These are phyloP conservation scores for Crocuta crocuta DNA, from an alignment of 2,113 vertebrate species.

Conservation along the genomic window DNA sequence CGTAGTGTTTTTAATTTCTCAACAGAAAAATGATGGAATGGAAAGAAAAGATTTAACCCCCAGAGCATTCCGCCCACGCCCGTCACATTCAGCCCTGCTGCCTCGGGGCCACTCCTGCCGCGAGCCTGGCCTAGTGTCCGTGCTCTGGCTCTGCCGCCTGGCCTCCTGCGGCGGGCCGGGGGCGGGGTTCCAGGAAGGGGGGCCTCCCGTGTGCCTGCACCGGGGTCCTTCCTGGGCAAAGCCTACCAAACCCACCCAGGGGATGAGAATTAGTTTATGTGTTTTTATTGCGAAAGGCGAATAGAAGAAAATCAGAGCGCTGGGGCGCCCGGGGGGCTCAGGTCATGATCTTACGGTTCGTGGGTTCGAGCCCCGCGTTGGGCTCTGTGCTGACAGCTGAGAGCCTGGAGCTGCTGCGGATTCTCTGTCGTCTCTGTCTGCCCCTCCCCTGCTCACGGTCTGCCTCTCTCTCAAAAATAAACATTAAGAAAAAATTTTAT, in stretches of 20 bases:
- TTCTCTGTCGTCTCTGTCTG: no score
- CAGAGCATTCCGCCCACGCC: background rate
- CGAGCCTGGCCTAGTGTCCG: background rate
- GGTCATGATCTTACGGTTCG: no score
- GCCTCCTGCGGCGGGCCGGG: background rate
- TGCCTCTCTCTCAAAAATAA: no score
- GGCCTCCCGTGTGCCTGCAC: background rate
- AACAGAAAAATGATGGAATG: constrained; percentile 48
- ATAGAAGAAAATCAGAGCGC: background rate
- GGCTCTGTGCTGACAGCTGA: no score
- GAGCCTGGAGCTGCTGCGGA: no score
- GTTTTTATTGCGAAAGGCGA: background rate
- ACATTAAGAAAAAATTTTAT: background rate
- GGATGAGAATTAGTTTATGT: background rate
- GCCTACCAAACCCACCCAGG: background rate
- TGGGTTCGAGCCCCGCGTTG: no score
- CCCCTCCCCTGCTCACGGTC: no score
- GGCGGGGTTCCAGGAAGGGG: background rate
- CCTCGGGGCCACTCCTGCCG: rapidly evolving
- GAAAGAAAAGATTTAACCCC: constrained; percentile 41
- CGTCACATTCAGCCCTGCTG: background rate
- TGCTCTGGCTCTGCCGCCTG: background rate
- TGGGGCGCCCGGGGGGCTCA: no score
- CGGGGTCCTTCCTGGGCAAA: background rate
- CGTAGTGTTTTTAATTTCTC: constrained; percentile 53